phyloP scores from a whole-genome alignment of 2,113 vertebrate species.

The Tyto alba region DNA sequence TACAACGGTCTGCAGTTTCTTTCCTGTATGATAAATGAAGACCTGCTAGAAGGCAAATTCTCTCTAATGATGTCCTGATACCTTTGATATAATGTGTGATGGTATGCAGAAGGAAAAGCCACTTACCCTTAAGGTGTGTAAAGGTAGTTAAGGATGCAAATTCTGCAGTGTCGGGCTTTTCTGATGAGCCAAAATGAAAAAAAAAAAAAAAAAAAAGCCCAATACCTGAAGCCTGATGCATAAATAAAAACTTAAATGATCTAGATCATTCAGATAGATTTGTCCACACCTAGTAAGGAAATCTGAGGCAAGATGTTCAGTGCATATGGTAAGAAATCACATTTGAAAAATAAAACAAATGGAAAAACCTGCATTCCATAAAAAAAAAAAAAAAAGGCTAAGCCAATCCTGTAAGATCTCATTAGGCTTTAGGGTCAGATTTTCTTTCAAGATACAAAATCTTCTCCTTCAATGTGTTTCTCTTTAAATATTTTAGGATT shows the following conservation, averaged over 20 bases:
- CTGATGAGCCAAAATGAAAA: neutral
- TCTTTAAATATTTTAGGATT: neutral
- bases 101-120: neutral
- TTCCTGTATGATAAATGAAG: neutral
- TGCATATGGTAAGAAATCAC: neutral
- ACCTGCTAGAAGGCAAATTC: neutral
- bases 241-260: neutral
- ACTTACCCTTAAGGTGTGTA: neutral
- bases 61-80: neutral
- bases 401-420: neutral
- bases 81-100: neutral
- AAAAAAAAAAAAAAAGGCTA: neutral
- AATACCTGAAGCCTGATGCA: neutral
- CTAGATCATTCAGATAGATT: neutral
- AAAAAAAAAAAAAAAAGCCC: no score
- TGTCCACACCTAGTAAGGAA: neutral
- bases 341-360: neutral
- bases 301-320: neutral
- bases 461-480: neutral
- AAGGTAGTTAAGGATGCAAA: constrained; percentile 15
- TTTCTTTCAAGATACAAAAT: neutral
- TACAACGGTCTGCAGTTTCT: neutral
- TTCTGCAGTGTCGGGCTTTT: neutral
- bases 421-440: neutral
- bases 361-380: neutral